These are phyloP conservation scores for Zoanthus solanderi DNA, from an alignment of 92 coral and sea anemone species.

Conservation along the genomic window DNA sequence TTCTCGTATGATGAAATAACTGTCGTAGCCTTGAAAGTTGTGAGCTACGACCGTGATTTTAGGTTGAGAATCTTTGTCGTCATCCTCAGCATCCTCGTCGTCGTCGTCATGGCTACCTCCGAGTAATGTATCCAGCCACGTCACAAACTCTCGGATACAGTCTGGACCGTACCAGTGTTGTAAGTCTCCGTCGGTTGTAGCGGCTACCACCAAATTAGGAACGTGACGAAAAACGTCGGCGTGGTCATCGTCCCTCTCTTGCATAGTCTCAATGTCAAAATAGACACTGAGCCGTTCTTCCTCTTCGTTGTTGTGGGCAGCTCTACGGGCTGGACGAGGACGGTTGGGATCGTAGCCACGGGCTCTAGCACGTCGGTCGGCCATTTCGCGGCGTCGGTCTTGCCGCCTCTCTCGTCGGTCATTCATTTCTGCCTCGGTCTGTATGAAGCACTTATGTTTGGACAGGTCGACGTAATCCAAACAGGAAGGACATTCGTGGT, in stretches of 20 bases:
- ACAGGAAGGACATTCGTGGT: too few relatives aligned
- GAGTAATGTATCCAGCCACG: slow-evolving; percentile 32
- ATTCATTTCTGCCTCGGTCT: too few relatives aligned
- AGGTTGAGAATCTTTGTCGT: not conserved
- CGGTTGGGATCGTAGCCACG: not conserved
- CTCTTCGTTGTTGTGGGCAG: not conserved
- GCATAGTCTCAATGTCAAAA: not conserved
- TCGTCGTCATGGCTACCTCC: not conserved
- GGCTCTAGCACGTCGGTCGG: not conserved
- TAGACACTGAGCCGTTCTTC: not conserved
- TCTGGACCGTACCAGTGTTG: not conserved
- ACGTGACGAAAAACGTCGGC: not conserved
- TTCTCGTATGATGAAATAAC: not conserved
- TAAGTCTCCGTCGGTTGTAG: not conserved
- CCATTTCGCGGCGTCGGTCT: not conserved
- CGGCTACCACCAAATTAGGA: slow-evolving; percentile 7
- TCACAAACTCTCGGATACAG: not conserved
- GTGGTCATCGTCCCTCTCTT: not conserved
- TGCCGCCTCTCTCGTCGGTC: too few relatives aligned
- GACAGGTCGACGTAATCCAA: too few relatives aligned
- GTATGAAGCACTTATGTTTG: too few relatives aligned
- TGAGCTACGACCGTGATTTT: slow-evolving; percentile 43
- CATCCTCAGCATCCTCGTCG: not conserved
- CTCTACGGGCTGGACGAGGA: not conserved
- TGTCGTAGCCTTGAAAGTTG: slow-evolving; percentile 43